Evolutionary conservation across 2,113 vertebrate genomes (phyloP).

Genomic region (Leptobrachium ailaonicum): DNA sequence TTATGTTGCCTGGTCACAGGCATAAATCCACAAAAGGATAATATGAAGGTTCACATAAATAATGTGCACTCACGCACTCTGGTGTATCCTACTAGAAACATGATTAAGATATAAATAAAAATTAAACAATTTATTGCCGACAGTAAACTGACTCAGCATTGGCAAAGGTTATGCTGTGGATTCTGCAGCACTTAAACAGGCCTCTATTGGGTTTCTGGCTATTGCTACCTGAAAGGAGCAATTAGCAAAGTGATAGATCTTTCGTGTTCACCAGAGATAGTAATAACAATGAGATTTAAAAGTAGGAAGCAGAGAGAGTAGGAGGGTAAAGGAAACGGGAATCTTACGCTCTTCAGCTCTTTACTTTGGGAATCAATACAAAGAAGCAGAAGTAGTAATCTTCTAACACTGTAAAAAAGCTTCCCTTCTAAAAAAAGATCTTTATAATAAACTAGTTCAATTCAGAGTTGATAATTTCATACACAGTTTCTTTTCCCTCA

Average conservation of each 20-base stretch:
- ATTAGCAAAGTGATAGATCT: constrained; percentile 41
- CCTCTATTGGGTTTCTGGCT: constrained; percentile 38
- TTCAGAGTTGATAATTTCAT: background rate
- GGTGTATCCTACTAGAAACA: constrained; percentile 43
- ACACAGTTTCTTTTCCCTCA: background rate
- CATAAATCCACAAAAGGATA: constrained; percentile 41
- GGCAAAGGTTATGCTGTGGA: constrained; percentile 15
- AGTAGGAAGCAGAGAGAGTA: constrained; percentile 2
- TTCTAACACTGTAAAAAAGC: background rate
- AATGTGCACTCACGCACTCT: constrained; percentile 30
- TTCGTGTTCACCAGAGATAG: constrained; percentile 32
- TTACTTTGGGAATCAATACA: background rate
- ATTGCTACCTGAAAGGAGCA: constrained; percentile 4
- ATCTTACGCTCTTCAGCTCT: background rate
- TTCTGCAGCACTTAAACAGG: constrained; percentile 18
- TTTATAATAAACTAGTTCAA: background rate
- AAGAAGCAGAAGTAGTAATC: background rate
- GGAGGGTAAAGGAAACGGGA: constrained; percentile 4
- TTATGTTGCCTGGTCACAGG: constrained; percentile 49
- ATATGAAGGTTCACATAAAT: constrained; percentile 51
- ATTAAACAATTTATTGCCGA: constrained; percentile 38
- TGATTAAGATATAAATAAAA: constrained; percentile 55
- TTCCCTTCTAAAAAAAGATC: background rate
- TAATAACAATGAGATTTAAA: constrained; percentile 34
- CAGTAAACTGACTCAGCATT: constrained; percentile 50